phyloP scores from a whole-genome alignment of 1,140 invertebrate genomes.

The Eueides isabella region DNA sequence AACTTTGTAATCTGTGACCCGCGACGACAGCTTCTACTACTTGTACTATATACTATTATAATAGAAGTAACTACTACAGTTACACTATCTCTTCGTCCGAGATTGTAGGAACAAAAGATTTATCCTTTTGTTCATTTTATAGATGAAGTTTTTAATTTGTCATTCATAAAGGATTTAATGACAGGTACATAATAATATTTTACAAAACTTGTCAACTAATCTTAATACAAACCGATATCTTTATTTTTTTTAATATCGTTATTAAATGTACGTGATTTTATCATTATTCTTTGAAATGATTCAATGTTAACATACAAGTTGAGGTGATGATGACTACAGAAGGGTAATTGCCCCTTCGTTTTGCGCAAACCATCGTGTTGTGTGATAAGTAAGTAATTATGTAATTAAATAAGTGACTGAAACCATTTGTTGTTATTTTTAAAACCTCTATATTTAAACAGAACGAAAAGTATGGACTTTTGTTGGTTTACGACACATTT shows the following conservation, averaged over 20 bases:
- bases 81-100: not conserved
- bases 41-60: too few relatives aligned
- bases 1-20: too few relatives aligned
- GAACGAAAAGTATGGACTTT: too few relatives aligned
- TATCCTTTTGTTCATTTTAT: not conserved
- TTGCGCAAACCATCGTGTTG: not conserved
- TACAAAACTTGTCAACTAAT: not conserved
- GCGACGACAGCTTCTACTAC: not conserved
- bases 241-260: not conserved
- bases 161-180: not conserved
- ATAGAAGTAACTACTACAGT: too few relatives aligned
- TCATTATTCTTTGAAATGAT: not conserved
- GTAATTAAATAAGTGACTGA: not conserved
- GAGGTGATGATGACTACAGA: too few relatives aligned
- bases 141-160: not conserved
- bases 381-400: not conserved
- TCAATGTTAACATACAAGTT: too few relatives aligned
- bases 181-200: not conserved
- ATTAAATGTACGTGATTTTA: not conserved
- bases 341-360: too few relatives aligned
- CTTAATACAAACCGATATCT: not conserved
- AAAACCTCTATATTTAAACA: not conserved
- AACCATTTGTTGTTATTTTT: not conserved
- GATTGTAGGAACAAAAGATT: not conserved
- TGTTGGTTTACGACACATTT: too few relatives aligned